A percentile compares a stretch with the other conserved stretches of the same genome.
Evolutionary conservation across 2,888 invertebrate species (phyloP).

Genomic region (Ophion obscuratus): DNA sequence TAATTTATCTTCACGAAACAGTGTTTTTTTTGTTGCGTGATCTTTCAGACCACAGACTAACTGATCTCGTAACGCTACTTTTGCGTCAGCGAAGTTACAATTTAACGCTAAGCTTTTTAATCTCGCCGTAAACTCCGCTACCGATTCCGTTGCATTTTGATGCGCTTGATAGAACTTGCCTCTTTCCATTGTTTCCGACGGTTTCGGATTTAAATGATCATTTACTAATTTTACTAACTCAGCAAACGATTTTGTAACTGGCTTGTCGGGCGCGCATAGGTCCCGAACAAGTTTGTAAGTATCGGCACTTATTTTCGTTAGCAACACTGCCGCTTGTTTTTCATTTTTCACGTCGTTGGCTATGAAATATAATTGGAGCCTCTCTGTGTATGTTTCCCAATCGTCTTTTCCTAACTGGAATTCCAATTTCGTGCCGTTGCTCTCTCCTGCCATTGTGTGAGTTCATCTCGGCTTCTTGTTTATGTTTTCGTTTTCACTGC

Average conservation of each 20-base stretch:
- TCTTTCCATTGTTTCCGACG: conserved; percentile 50
- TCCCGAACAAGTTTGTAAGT: conserved; percentile 59
- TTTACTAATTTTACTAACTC: conserved; percentile 56
- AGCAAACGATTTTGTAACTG: conserved; percentile 40
- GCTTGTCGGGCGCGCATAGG: conserved; percentile 57
- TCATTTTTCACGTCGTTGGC: conserved; percentile 52
- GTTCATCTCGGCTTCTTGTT: not conserved
- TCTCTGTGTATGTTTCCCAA: conserved; percentile 44
- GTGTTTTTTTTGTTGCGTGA: conserved; percentile 16
- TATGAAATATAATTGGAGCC: conserved; percentile 62
- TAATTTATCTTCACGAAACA: conserved; percentile 42
- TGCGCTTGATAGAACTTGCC: conserved; percentile 63
- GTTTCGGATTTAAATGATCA: conserved; percentile 44
- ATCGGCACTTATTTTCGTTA: conserved; percentile 60
- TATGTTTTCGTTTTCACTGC: conserved; percentile 11
- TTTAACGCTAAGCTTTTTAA: conserved; percentile 55
- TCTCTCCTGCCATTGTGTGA: conserved; percentile 37
- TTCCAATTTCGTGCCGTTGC: conserved; percentile 37
- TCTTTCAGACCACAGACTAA: conserved; percentile 56
- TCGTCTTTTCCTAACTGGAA: conserved; percentile 35
- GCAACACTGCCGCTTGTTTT: conserved; percentile 54
- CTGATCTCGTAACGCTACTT: conserved; percentile 65
- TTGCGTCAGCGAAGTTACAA: conserved; percentile 60
- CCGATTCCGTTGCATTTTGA: conserved; percentile 24
- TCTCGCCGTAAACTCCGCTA: conserved; percentile 51